Evolutionary conservation across 2,113 vertebrate species (phyloP).

Genomic region (Danionella cerebrum): DNA sequence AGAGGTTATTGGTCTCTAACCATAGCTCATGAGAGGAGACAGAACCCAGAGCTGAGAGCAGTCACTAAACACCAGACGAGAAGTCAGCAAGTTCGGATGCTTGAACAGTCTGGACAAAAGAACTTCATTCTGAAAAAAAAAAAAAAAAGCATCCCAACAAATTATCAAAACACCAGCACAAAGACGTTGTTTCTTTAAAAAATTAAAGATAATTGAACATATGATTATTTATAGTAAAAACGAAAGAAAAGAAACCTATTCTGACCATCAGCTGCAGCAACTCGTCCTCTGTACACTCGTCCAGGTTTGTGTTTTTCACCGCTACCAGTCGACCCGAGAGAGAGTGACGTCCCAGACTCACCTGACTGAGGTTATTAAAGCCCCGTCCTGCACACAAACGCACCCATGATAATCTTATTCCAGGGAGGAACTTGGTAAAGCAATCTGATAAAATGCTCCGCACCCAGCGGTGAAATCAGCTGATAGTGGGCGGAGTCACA

Average conservation of each 20-base stretch:
- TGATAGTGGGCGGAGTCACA: slow-evolving; percentile 81
- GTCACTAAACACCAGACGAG: slow-evolving; percentile 85
- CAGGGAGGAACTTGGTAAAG: background rate
- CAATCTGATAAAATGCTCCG: slow-evolving; percentile 14
- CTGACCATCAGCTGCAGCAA: slow-evolving; percentile 80
- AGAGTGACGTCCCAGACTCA: slow-evolving; percentile 81
- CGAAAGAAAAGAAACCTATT: slow-evolving; percentile 40
- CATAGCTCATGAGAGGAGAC: slow-evolving; percentile 90
- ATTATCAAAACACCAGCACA: background rate
- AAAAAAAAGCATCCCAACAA: slow-evolving; percentile 28
- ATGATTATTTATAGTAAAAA: background rate
- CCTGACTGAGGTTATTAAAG: slow-evolving; percentile 85
- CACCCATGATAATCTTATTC: background rate
- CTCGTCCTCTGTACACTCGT: slow-evolving; percentile 88
- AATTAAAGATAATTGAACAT: too few relatives aligned
- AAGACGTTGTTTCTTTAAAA: background rate
- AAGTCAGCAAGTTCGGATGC: slow-evolving; percentile 84
- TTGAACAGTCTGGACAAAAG: slow-evolving; percentile 81
- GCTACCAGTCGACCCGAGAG: slow-evolving; percentile 83
- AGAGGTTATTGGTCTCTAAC: slow-evolving; percentile 61
- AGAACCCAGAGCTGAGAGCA: slow-evolving; percentile 93
- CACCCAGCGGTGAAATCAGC: slow-evolving; percentile 89
- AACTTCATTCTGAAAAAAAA: slow-evolving; percentile 77
- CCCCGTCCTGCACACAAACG: slow-evolving; percentile 70
- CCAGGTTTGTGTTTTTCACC: slow-evolving; percentile 86